Evolutionary conservation across 2,797 vertebrate genomes (phyloP).

Genomic region (Chaetodon trifasciatus): DNA sequence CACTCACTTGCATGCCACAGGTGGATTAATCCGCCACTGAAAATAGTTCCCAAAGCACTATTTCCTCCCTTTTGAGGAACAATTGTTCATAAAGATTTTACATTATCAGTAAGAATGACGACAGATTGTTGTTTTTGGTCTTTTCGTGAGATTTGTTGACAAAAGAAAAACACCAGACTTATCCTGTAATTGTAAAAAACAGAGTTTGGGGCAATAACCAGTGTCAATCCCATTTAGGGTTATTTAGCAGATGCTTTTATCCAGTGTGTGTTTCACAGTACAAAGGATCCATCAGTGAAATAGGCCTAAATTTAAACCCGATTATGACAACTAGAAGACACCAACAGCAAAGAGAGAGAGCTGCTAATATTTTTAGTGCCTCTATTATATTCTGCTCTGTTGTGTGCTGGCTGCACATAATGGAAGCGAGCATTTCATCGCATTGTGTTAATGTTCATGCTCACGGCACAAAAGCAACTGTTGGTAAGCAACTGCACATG

Average conservation of each 20-base stretch:
- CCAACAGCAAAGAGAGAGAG: not conserved
- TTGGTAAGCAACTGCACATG: constrained; percentile 4
- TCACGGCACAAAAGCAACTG: constrained; percentile 27
- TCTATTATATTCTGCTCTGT: not conserved
- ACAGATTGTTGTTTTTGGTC: not conserved
- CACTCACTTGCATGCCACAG: too few relatives aligned
- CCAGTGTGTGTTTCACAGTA: not conserved
- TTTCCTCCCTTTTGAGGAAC: not conserved
- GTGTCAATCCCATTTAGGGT: not conserved
- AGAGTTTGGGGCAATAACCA: not conserved
- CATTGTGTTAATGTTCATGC: constrained; percentile 22
- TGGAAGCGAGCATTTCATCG: not conserved
- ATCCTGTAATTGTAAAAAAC: not conserved
- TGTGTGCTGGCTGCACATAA: constrained; percentile 6
- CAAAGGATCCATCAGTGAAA: not conserved
- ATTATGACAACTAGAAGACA: not conserved
- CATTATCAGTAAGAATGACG: not conserved
- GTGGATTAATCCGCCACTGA: too few relatives aligned
- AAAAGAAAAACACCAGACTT: not conserved
- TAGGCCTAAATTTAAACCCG: constrained; percentile 11
- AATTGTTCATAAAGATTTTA: not conserved
- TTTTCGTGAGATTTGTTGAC: not conserved
- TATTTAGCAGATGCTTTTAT: not conserved
- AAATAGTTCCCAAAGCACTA: too few relatives aligned
- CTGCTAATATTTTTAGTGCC: constrained; percentile 21